Conservation (phyloP, 2,113 vertebrate species). For the Solea solea region DNA sequence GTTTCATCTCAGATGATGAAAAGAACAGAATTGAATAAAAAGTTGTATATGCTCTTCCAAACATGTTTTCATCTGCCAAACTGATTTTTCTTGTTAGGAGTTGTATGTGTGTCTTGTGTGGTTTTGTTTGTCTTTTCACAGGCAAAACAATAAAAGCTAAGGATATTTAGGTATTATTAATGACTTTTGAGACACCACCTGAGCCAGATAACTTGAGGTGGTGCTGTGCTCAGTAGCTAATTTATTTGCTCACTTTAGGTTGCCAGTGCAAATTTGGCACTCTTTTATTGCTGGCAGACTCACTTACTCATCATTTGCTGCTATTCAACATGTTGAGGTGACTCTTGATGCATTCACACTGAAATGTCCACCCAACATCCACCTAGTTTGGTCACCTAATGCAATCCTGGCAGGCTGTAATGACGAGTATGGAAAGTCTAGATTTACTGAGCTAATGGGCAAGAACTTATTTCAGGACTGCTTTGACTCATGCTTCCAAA, state of each 20-base stretch:
- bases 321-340: conserved; percentile 2
- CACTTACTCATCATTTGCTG: neutral
- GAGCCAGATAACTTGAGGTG: neutral
- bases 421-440: neutral
- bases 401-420: neutral
- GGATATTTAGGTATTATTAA: no score
- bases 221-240: neutral
- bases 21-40: no score
- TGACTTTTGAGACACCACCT: neutral
- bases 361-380: neutral
- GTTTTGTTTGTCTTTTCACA: neutral
- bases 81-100: no score
- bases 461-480: neutral
- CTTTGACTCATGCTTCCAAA: neutral
- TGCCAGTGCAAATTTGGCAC: no score
- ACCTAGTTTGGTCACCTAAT: conserved; percentile 4
- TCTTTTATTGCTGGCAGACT: conserved; percentile 5
- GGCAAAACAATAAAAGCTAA: neutral
- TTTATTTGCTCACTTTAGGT: no score
- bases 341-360: neutral
- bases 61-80: no score
- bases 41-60: no score
- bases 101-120: no score
- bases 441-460: neutral
- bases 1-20: no score